These are phyloP conservation scores for Myotis yumanensis DNA, from an alignment of 2,113 vertebrate genomes.

Conservation along the genomic window DNA sequence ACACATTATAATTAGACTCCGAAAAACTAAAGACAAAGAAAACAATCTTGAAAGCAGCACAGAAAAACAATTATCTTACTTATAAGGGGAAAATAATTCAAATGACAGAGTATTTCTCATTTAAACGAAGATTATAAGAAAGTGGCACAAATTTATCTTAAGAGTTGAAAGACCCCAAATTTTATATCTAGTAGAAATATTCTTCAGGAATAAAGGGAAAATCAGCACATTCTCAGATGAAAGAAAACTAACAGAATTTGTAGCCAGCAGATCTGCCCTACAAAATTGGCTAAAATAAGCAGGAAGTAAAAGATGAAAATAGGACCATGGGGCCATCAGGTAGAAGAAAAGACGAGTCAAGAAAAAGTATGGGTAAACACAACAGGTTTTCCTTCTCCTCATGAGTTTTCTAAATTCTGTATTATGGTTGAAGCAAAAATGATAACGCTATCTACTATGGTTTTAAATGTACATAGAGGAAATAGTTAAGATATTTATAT, in stretches of 20 bases:
- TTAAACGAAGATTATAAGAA: neutral
- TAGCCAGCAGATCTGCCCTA: neutral
- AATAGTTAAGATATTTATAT: neutral
- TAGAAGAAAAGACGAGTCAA: neutral
- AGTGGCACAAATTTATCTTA: neutral
- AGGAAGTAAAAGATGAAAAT: neutral
- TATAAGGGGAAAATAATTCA: neutral
- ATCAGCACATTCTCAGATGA: conserved; percentile 13
- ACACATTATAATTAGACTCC: neutral
- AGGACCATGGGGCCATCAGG: neutral
- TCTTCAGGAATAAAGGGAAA: neutral
- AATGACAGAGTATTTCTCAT: neutral
- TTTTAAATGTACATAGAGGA: neutral
- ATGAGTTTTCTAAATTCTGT: neutral
- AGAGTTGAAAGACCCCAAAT: neutral
- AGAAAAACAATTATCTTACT: neutral
- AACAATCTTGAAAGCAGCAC: neutral
- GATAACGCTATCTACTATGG: neutral
- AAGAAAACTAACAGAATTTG: neutral
- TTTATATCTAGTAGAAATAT: neutral
- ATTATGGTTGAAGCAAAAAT: conserved; percentile 31
- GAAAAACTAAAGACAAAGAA: neutral
- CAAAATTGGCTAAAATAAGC: neutral
- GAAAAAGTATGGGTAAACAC: neutral
- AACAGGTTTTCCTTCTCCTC: neutral